Evolutionary conservation across 1,140 invertebrate genomes (phyloP).

Genomic region (Lordiphosa mommai): DNA sequence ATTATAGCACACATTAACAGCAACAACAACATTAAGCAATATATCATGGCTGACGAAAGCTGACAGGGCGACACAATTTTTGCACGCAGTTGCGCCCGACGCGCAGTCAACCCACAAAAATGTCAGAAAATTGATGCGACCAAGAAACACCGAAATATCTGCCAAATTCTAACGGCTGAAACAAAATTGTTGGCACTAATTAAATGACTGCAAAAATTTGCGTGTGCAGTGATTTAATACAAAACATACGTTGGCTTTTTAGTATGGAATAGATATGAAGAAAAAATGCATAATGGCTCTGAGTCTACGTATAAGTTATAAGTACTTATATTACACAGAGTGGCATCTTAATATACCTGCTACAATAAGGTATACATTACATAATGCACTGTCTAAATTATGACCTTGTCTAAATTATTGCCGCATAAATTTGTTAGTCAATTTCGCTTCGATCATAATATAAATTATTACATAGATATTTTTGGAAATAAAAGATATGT

Average conservation of each 20-base stretch:
- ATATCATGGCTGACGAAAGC: slow-evolving; percentile 43
- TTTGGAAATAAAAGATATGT: no score
- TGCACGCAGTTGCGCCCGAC: slow-evolving; percentile 52
- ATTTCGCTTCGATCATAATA: no score
- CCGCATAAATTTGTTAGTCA: no score
- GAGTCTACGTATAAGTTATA: no score
- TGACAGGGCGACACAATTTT: slow-evolving; percentile 55
- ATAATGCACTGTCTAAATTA: no score
- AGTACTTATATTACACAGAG: no score
- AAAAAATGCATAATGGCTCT: no score
- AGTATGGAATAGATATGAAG: background rate
- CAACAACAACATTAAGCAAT: slow-evolving; percentile 38
- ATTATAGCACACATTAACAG: background rate
- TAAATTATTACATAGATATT: no score
- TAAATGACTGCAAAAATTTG: slow-evolving; percentile 26
- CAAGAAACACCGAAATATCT: slow-evolving; percentile 28
- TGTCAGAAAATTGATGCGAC: slow-evolving; percentile 54
- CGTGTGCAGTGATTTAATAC: background rate
- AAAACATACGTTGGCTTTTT: background rate
- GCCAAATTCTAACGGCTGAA: slow-evolving; percentile 39
- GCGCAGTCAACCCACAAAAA: slow-evolving; percentile 52
- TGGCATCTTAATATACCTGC: no score
- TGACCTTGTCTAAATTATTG: no score
- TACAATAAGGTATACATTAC: no score
- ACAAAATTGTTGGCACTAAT: slow-evolving; percentile 42